These are phyloP conservation scores for Alosa sapidissima DNA, from an alignment of 2,797 vertebrate genomes.

Conservation along the genomic window DNA sequence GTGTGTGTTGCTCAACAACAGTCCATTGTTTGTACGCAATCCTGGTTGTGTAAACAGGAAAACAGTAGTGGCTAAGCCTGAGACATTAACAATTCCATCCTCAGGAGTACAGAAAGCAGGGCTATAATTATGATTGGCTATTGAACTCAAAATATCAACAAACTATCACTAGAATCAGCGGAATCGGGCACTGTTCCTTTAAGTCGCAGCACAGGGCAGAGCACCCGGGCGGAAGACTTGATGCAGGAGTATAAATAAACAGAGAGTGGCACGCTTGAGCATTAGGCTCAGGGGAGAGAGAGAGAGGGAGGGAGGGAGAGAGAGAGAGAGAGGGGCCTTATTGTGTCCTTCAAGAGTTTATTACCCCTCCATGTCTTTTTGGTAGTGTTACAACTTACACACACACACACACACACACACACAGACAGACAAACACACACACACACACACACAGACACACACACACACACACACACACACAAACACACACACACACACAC, in stretches of 20 bases:
- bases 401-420: constrained; percentile 11
- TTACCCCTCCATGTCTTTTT: not conserved
- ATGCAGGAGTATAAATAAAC: not conserved
- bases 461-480: not conserved
- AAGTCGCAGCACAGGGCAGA: not conserved
- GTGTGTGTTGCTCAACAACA: not conserved
- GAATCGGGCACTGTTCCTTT: not conserved
- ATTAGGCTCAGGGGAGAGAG: not conserved
- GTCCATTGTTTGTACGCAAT: not conserved
- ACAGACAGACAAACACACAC: not conserved
- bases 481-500: not conserved
- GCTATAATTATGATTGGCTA: not conserved
- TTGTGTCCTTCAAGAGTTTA: not conserved
- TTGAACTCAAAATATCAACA: not conserved
- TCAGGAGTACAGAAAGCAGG: not conserved
- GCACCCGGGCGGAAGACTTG: constrained; percentile 3
- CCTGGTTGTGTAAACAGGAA: not conserved
- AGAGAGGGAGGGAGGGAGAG: not conserved
- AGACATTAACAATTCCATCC: not conserved
- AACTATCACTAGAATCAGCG: not conserved
- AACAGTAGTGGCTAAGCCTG: not conserved
- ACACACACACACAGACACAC: constrained; percentile 1
- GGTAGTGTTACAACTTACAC: not conserved
- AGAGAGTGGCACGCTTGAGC: not conserved
- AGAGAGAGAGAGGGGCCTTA: not conserved